Conservation (phyloP, 1,140 invertebrate genomes). For the Calephelis virginiensis region DNA sequence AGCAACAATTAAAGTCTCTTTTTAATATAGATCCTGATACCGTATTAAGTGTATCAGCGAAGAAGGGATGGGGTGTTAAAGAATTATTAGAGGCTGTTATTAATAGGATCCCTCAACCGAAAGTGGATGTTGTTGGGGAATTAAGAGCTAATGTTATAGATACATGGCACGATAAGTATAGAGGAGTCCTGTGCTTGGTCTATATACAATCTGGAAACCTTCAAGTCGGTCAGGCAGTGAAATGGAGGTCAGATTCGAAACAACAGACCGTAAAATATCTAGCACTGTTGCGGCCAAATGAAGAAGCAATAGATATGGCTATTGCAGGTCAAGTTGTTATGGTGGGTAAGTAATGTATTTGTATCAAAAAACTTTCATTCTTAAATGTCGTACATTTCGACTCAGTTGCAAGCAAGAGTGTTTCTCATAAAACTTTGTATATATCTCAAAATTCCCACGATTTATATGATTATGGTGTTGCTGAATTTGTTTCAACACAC, state of each 20-base stretch:
- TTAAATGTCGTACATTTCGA: too few relatives aligned
- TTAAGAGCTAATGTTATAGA: conserved; percentile 94
- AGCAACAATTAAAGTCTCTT: conserved; percentile 88
- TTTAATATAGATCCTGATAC: conserved; percentile 89
- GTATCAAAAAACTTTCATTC: too few relatives aligned
- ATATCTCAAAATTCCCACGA: too few relatives aligned
- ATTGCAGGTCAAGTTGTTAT: conserved; percentile 79
- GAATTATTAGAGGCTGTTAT: conserved; percentile 89
- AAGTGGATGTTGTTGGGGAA: conserved; percentile 78
- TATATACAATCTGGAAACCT: conserved; percentile 88
- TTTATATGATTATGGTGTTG: too few relatives aligned
- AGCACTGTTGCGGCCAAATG: conserved; percentile 89
- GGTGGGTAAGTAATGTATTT: conserved; percentile 55
- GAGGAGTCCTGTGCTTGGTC: conserved; percentile 90
- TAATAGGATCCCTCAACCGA: conserved; percentile 87
- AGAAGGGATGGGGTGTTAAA: conserved; percentile 89
- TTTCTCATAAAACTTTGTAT: too few relatives aligned
- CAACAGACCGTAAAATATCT: conserved; percentile 90
- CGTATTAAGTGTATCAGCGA: conserved; percentile 89
- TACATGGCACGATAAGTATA: conserved; percentile 94
- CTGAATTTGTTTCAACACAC: too few relatives aligned
- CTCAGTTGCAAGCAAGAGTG: too few relatives aligned
- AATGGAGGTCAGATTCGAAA: conserved; percentile 82
- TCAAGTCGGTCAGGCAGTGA: conserved; percentile 81
- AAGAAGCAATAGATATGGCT: conserved; percentile 84